Evolutionary conservation across 37 sponge, comb jelly and placozoan species (phyloP).

Genomic region (Halisarca cf. caerulea): DNA sequence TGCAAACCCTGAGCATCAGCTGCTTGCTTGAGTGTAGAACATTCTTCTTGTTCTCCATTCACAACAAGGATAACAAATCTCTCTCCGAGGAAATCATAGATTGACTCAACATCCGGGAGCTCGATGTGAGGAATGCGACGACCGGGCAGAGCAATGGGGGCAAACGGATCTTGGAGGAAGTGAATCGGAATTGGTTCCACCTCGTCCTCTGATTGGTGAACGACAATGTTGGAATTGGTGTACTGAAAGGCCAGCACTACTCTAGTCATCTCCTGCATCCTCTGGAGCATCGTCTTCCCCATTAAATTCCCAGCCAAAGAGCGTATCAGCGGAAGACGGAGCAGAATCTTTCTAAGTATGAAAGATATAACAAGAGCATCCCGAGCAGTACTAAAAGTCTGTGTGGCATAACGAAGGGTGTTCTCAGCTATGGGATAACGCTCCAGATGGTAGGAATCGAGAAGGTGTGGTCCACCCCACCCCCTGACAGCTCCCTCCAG

Average conservation of each 20-base stretch:
- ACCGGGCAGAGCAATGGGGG: conserved; percentile 64
- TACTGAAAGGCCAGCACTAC: conserved; percentile 68
- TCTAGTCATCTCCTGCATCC: background rate
- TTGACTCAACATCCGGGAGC: conserved; percentile 49
- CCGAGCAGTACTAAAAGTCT: conserved; percentile 23
- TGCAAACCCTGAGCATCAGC: conserved; percentile 39
- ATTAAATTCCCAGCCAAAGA: conserved; percentile 1
- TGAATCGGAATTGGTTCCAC: background rate
- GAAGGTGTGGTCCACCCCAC: conserved; percentile 70
- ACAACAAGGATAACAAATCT: conserved; percentile 57
- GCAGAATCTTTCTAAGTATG: background rate
- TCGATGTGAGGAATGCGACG: conserved; percentile 74
- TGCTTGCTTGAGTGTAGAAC: conserved; percentile 39
- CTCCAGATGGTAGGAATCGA: conserved; percentile 65
- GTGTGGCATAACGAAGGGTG: conserved; percentile 16
- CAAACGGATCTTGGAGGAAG: conserved; percentile 3
- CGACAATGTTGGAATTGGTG: conserved; percentile 57
- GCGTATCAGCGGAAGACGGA: background rate
- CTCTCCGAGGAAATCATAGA: conserved; percentile 70
- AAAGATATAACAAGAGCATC: background rate
- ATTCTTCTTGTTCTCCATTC: conserved; percentile 55
- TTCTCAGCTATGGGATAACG: conserved; percentile 44
- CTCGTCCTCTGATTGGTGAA: conserved; percentile 40
- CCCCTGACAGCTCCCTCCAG: conserved; percentile 63
- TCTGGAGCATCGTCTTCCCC: background rate